Percentiles rank a stretch among this genome's conserved stretches.
Conservation (phyloP, 2,113 vertebrate species). For the Larimichthys polyactis region DNA sequence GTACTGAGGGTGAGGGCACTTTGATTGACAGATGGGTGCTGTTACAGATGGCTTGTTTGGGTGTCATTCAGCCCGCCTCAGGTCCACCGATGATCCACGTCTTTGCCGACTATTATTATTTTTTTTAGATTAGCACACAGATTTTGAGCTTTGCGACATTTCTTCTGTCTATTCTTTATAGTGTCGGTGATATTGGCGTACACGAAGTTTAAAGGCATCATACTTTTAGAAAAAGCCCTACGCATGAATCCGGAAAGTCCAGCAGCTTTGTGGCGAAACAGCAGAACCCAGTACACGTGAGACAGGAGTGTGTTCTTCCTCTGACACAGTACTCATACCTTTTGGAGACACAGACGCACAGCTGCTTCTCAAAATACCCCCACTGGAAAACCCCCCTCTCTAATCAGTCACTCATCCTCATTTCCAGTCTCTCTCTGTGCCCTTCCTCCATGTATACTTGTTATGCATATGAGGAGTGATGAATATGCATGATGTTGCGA, state of each 20-base stretch:
- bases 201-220: too few relatives aligned
- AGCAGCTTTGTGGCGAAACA: background rate
- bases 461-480: constrained; percentile 23
- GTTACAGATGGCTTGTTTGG: too few relatives aligned
- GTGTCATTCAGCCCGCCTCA: too few relatives aligned
- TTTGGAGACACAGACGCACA: constrained; percentile 69
- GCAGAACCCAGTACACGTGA: constrained; percentile 43
- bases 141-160: too few relatives aligned
- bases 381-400: constrained; percentile 71
- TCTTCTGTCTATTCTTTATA: too few relatives aligned
- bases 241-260: background rate
- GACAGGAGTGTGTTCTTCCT: constrained; percentile 53
- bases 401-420: constrained; percentile 41
- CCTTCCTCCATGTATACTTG: background rate
- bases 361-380: constrained; percentile 84
- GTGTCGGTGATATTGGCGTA: too few relatives aligned
- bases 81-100: too few relatives aligned
- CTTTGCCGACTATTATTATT: too few relatives aligned
- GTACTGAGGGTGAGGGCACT: too few relatives aligned
- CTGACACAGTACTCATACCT: constrained; percentile 64
- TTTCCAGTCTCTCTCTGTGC: constrained; percentile 12
- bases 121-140: too few relatives aligned
- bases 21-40: too few relatives aligned
- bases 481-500: constrained; percentile 31
- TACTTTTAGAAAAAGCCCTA: background rate